phyloP scores from a whole-genome alignment of 1,140 invertebrate genomes.

The Magallana angulata region DNA sequence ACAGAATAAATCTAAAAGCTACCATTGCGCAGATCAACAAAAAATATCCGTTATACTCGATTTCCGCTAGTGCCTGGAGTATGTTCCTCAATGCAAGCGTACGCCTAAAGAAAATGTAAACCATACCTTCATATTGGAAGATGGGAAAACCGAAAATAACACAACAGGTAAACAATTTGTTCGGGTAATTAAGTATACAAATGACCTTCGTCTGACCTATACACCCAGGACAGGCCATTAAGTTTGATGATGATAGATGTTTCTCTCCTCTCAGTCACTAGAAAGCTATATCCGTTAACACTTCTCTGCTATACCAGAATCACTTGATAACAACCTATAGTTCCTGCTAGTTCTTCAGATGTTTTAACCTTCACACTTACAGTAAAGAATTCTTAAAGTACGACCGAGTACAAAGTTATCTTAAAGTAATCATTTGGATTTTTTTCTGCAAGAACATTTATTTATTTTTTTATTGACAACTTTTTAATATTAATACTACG shows the following conservation, averaged over 20 bases:
- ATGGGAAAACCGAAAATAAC: not conserved
- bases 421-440: no score
- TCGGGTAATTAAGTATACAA: constrained; percentile 2
- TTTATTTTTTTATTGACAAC: no score
- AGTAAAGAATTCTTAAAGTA: no score
- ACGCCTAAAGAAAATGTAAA: not conserved
- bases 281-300: not conserved
- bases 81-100: no score
- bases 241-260: constrained; percentile 17
- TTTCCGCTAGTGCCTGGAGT: no score
- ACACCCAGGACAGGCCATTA: not conserved
- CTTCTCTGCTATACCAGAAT: not conserved
- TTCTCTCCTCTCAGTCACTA: not conserved
- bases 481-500: no score
- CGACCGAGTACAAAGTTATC: no score
- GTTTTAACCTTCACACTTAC: no score
- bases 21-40: not conserved
- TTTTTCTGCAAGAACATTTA: no score
- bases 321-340: not conserved
- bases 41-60: not conserved
- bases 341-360: no score
- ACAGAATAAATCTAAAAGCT: not conserved
- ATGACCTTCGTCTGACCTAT: not conserved
- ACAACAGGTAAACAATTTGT: constrained; percentile 5
- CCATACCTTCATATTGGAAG: not conserved